These are phyloP conservation scores for Chironex yamaguchii DNA, from an alignment of 30 jellyfish, hydroid and myxozoan genomes.

Conservation along the genomic window DNA sequence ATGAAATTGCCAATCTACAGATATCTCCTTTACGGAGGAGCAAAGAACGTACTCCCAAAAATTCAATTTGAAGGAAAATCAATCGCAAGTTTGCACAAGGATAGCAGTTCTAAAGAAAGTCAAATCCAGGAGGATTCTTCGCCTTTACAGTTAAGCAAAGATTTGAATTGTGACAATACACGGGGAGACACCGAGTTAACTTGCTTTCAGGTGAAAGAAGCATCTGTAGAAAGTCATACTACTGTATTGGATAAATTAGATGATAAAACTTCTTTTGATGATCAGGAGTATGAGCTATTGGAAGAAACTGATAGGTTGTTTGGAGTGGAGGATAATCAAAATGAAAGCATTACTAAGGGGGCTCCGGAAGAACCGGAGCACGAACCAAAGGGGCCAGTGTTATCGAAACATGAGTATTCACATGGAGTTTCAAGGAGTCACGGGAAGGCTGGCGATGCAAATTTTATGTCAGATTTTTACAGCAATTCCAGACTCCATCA, in stretches of 20 bases:
- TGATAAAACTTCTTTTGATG: not conserved
- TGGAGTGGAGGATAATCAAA: not conserved
- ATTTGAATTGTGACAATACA: too few species aligned
- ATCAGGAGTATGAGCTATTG: not conserved
- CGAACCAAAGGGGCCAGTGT: too few species aligned
- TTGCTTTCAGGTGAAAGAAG: too few species aligned
- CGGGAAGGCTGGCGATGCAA: slow-evolving; percentile 90
- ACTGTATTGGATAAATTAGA: not conserved
- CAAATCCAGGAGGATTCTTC: too few species aligned
- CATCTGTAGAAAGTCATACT: too few species aligned
- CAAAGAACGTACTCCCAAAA: not conserved
- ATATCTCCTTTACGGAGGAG: slow-evolving; percentile 68
- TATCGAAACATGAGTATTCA: slow-evolving; percentile 81
- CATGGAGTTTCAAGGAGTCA: slow-evolving; percentile 44
- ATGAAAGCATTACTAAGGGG: not conserved
- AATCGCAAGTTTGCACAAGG: too few species aligned
- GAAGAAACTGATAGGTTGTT: not conserved
- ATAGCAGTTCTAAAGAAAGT: too few species aligned
- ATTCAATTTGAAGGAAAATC: not conserved
- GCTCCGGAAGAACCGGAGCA: too few species aligned
- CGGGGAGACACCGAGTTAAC: too few species aligned
- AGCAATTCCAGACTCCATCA: slow-evolving; percentile 96
- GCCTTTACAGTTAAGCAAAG: too few species aligned
- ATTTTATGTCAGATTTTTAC: slow-evolving; percentile 87
- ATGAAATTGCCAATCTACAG: slow-evolving; percentile 59